Evolutionary conservation across 53 echinoderm and acorn worm genomes (phyloP).

Genomic region (Actinopyga echinites): DNA sequence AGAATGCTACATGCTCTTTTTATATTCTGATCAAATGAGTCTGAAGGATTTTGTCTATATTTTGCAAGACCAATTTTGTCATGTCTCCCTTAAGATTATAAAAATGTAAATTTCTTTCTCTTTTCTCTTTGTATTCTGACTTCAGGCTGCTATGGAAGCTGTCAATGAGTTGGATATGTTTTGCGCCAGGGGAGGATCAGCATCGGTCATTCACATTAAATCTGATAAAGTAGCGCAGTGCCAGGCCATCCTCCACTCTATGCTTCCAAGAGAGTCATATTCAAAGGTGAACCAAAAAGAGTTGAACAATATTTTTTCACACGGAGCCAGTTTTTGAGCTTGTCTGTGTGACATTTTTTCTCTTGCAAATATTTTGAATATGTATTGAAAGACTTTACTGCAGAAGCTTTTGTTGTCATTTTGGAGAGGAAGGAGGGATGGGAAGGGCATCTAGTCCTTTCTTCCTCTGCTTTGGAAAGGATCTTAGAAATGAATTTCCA

Average conservation of each 20-base stretch:
- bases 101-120: neutral
- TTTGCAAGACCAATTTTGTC: neutral
- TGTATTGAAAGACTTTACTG: too few relatives aligned
- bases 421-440: too few relatives aligned
- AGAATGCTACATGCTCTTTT: too few relatives aligned
- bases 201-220: constrained; percentile 87
- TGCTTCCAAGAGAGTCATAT: constrained; percentile 93
- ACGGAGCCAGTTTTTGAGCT: too few relatives aligned
- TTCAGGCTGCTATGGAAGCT: constrained; percentile 93
- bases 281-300: constrained; percentile 71
- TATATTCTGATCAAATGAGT: too few relatives aligned
- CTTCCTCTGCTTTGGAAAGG: too few relatives aligned
- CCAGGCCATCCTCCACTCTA: constrained; percentile 87
- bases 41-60: neutral
- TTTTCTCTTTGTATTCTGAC: neutral
- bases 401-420: too few relatives aligned
- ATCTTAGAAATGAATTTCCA: too few relatives aligned
- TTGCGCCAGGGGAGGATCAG: constrained; percentile 89
- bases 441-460: too few relatives aligned
- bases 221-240: constrained; percentile 94
- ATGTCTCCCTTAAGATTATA: neutral
- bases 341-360: too few relatives aligned
- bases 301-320: too few relatives aligned
- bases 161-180: constrained; percentile 90
- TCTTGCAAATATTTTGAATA: too few relatives aligned